Evolutionary conservation across 2,888 invertebrate species (phyloP).

Genomic region (Eustalomyia histrio): DNA sequence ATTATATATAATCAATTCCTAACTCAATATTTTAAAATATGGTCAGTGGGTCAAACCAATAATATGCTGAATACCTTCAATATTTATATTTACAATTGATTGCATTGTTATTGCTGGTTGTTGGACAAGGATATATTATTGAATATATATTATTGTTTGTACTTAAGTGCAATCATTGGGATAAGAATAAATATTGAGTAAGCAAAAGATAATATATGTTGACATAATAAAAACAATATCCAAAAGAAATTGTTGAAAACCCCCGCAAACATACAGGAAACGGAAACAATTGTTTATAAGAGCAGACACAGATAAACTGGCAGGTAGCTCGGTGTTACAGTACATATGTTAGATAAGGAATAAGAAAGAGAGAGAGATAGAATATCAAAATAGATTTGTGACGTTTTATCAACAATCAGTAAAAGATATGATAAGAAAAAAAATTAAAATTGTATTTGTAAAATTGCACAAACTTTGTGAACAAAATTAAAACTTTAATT

Average conservation of each 20-base stretch:
- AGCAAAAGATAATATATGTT: slow-evolving; percentile 47
- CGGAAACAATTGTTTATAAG: slow-evolving; percentile 52
- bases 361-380: not conserved
- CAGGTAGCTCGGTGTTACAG: not conserved
- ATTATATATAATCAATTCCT: too few relatives aligned
- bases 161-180: slow-evolving; percentile 36
- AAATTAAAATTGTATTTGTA: slow-evolving; percentile 11
- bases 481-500: slow-evolving; percentile 44
- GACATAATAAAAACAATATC: slow-evolving; percentile 51
- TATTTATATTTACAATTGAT: slow-evolving; percentile 49
- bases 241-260: slow-evolving; percentile 35
- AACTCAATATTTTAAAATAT: too few relatives aligned
- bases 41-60: too few relatives aligned
- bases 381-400: slow-evolving; percentile 52
- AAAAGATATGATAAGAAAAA: slow-evolving; percentile 47
- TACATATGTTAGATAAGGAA: too few relatives aligned
- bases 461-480: not conserved
- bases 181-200: slow-evolving; percentile 21
- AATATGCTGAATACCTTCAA: not conserved
- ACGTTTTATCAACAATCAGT: slow-evolving; percentile 26
- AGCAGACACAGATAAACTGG: slow-evolving; percentile 4
- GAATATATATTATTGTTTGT: slow-evolving; percentile 22
- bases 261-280: slow-evolving; percentile 42
- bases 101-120: slow-evolving; percentile 30
- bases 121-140: not conserved